Evolutionary conservation across 2,888 invertebrate genomes (phyloP), one percentile per base, ranked within the genome.

Genomic region (Himalopsyche tibetana): DNA sequence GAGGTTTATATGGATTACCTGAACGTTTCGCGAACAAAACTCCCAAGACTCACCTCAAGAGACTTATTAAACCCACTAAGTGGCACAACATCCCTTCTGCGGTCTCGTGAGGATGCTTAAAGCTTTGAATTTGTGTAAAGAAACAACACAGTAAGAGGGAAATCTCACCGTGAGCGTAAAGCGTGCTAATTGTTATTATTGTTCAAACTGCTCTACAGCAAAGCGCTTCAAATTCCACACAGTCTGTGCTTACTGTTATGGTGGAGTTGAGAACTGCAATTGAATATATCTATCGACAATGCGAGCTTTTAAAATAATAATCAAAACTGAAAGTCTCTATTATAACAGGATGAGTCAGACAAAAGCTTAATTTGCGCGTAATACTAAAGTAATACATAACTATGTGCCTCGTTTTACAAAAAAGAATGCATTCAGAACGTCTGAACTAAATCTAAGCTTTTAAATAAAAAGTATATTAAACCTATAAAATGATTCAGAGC

Each of bases 131-230:
- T 63, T 63, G 63, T 63, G 63, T 63, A 63, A 63, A 63, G 63
- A 63, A 63, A 63, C 63, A 63, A 63, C 63, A 63, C 63, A 63
- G 63, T 9, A 28, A 63, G 63, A 63, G 63, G 63, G 63, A 63
- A 63, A 63, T 63, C 63, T 63, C 63, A 63, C 4, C 63, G 19
- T 63, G 28, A 63, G 11, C 63, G 63, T 11, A 63, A 40, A 55
- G 82, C 82, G 82, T 82, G 55, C 55, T 82, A 82, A 82, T 82
- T 82, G 82, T 82, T 82, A 36, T 82, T 82, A 55, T 82, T 55
- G 82, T n/a, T 55, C 15, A 19, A 36, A 82, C 55, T 82, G 56
- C 82, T 55, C 55, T 36, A 15, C 36, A 5, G 19, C 19, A 63
- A 63, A 63, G 63, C 63, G 63, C 63, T 63, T 63, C 19, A 19